Evolutionary conservation across 1,140 invertebrate species (phyloP).

Genomic region (Dufourea novaeangliae): DNA sequence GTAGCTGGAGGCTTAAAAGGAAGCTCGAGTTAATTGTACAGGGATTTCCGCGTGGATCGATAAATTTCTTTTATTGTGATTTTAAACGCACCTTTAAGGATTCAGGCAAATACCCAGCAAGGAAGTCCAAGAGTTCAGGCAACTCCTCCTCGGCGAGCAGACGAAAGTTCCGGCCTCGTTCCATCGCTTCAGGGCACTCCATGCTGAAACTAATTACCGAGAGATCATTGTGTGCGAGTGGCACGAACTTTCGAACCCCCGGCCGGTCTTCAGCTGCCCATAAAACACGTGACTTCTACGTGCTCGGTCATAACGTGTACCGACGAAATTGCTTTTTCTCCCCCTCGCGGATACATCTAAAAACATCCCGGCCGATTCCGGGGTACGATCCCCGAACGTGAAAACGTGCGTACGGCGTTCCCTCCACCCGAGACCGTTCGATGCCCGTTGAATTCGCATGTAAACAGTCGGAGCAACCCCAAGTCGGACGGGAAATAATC

Average conservation of each 20-base stretch:
- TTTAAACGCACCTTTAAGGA: slow-evolving; percentile 87
- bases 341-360: too few relatives aligned
- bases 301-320: neutral
- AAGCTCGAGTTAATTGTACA: too few relatives aligned
- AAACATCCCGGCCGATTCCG: too few relatives aligned
- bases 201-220: slow-evolving; percentile 74
- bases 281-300: slow-evolving; percentile 17
- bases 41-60: neutral
- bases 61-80: neutral
- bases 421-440: too few relatives aligned
- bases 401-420: too few relatives aligned
- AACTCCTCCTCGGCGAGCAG: slow-evolving; percentile 90
- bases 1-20: too few relatives aligned
- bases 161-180: slow-evolving; percentile 90
- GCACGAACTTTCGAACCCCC: slow-evolving; percentile 1
- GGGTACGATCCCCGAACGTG: too few relatives aligned
- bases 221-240: slow-evolving; percentile 49
- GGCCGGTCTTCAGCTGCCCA: neutral
- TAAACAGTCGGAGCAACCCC: neutral
- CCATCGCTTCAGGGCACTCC: slow-evolving; percentile 75
- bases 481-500: neutral
- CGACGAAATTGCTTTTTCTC: neutral
- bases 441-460: neutral
- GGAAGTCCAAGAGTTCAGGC: slow-evolving; percentile 88
- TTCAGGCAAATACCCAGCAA: slow-evolving; percentile 89